Evolutionary conservation across 2,888 invertebrate species (phyloP).

Genomic region (Megaustenia siamemsis): DNA sequence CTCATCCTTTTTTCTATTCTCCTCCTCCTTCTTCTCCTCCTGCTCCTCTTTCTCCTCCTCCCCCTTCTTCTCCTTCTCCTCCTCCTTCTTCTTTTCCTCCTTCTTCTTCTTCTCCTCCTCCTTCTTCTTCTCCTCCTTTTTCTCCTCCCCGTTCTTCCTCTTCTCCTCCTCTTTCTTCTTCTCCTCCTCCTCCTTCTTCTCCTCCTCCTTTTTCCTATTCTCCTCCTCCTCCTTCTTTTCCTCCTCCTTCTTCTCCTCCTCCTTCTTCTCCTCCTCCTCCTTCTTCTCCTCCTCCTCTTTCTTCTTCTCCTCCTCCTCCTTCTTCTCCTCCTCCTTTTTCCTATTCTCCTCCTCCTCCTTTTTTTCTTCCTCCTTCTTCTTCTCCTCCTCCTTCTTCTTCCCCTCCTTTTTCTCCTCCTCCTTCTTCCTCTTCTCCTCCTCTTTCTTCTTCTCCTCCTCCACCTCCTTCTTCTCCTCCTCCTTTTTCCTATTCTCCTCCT

Average conservation of each 20-base stretch:
- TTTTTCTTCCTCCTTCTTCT: not conserved
- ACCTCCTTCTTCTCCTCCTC: not conserved
- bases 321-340: constrained; percentile 14
- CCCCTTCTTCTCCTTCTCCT: not conserved
- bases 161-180: not conserved
- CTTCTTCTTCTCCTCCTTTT: not conserved
- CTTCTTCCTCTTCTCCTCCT: constrained; percentile 9
- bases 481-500: no score
- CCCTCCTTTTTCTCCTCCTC: not conserved
- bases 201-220: no score
- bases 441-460: not conserved
- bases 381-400: not conserved
- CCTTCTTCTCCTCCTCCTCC: constrained; percentile 12
- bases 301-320: not conserved
- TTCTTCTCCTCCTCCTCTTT: constrained; percentile 17
- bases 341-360: not conserved
- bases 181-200: constrained; percentile 2
- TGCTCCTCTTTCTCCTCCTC: not conserved
- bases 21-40: not conserved
- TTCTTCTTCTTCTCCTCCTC: not conserved
- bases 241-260: constrained; percentile 34
- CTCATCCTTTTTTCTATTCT: no score
- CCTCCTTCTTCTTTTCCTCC: not conserved
- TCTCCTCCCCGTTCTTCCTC: no score
- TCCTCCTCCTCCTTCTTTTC: no score